Percentiles rank a stretch among this genome's conserved stretches.
Evolutionary conservation across 2,888 invertebrate species (phyloP).

Genomic region (Coleophora deauratella): DNA sequence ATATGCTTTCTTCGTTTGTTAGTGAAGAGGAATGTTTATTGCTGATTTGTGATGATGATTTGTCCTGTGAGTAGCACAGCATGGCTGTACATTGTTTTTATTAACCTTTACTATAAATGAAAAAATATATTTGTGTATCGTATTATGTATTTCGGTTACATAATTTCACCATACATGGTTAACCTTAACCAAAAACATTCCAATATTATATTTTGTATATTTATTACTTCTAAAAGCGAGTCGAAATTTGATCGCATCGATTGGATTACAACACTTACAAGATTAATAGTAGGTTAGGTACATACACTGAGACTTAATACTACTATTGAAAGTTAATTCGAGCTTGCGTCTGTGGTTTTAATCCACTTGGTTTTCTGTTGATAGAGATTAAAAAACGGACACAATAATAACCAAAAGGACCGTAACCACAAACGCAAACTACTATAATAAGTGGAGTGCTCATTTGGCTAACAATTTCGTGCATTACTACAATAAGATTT

Average conservation of each 20-base stretch:
- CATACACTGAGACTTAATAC: constrained; percentile 14
- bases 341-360: too few relatives aligned
- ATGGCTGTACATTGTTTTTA: too few relatives aligned
- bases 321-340: constrained; percentile 5
- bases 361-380: too few relatives aligned
- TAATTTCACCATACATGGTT: constrained; percentile 31
- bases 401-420: too few relatives aligned
- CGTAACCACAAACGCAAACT: too few relatives aligned
- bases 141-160: constrained; percentile 20
- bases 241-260: constrained; percentile 27
- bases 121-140: not conserved
- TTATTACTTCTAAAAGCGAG: constrained; percentile 27
- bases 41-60: too few relatives aligned
- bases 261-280: constrained; percentile 31
- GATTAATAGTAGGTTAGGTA: constrained; percentile 18
- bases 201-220: constrained; percentile 22
- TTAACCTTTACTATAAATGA: not conserved
- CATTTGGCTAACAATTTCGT: constrained; percentile 30
- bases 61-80: too few relatives aligned
- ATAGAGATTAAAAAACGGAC: too few relatives aligned
- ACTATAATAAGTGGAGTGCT: constrained; percentile 21
- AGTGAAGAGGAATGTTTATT: too few relatives aligned
- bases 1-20: too few relatives aligned
- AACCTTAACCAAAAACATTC: constrained; percentile 30
- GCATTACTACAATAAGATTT: constrained; percentile 10